phyloP scores from a whole-genome alignment of 2,888 invertebrate species.

The Apeira syringaria region DNA sequence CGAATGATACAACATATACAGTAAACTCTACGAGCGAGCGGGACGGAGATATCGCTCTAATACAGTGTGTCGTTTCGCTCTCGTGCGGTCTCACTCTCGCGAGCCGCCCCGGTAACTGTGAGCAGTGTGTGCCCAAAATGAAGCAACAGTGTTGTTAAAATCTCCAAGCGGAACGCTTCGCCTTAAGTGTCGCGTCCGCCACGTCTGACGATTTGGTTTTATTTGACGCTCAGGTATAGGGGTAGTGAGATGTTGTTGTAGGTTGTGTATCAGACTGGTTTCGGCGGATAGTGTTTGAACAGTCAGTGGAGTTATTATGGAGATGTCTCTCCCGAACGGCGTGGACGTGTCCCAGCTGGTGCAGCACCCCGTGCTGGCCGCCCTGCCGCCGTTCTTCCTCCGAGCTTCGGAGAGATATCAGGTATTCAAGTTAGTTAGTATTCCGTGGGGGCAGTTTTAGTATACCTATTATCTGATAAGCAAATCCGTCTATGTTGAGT shows the following conservation, averaged over 20 bases:
- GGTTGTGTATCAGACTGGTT: conserved; percentile 20
- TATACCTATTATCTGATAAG: conserved; percentile 2
- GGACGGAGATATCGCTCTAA: conserved; percentile 58
- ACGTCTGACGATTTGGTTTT: conserved; percentile 18
- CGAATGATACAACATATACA: conserved; percentile 83
- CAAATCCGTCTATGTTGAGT: too few relatives aligned
- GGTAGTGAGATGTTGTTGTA: conserved; percentile 15
- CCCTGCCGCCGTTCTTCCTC: conserved; percentile 93
- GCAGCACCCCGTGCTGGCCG: conserved; percentile 93
- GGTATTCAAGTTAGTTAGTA: conserved; percentile 49
- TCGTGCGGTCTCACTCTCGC: conserved; percentile 55
- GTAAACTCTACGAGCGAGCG: conserved; percentile 72
- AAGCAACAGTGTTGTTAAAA: conserved; percentile 77
- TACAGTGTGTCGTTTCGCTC: conserved; percentile 76
- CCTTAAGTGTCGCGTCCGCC: conserved; percentile 20
- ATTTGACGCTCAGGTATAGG: too few relatives aligned
- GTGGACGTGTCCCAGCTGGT: conserved; percentile 94
- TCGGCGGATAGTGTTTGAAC: conserved; percentile 28
- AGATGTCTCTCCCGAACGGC: conserved; percentile 93
- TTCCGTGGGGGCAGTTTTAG: conserved; percentile 16
- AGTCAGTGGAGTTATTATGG: conserved; percentile 48
- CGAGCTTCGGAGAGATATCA: conserved; percentile 96
- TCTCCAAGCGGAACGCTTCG: conserved; percentile 58
- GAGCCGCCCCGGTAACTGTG: conserved; percentile 60
- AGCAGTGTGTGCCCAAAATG: conserved; percentile 62